Base-by-base conservation (phyloP, 2,888 invertebrate genomes). In the Clitarchus hookeri region DNA sequence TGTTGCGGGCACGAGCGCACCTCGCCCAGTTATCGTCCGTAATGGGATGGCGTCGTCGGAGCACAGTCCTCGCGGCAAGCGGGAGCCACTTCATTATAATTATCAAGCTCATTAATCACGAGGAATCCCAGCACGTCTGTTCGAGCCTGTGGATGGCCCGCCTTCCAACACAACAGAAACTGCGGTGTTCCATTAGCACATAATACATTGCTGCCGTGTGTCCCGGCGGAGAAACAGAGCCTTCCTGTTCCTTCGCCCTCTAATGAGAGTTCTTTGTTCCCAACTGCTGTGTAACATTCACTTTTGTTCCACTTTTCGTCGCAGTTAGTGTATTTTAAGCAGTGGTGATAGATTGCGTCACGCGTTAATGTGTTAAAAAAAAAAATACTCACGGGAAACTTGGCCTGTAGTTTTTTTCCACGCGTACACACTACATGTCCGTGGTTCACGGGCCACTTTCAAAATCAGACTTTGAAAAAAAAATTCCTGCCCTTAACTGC, bases 91-190 rank as follows among this genome's bases (percentile, higher is more conserved):
- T 65, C 19, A 65, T 65, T 65, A 65, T 65, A 65, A 65, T 65
- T 65, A 65, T 65, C 65, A 65, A 65, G 65, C 16, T 65, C 65
- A 65, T 65, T 65, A 65, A 65, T 65, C 65, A 65, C 65, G 23
- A 8, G 23, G 65, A 23, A 23, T 65, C 12, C 23, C 65, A 8
- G 65, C 65, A 65, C 65, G 13, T 65, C 65, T n/a, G n/a, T 65
- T 65, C n/a, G 65, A 0, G n/a, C 16, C 65, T 0, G 65, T 1
- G n/a, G 8, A 65, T 65, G n/a, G 65, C 23, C 23, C 65, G 23
- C 23, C 48, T 16, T 48, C 16, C 48, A 8, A 48, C 6, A n/a
- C 23, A n/a, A 23, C 65, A 65, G 23, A 19, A 65, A 65, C 65
- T 65, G 65, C 19, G n/a, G 3, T 65, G 65, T 65, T 23, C 65